phyloP scores from a whole-genome alignment of 2,113 vertebrate species.

The Hemiprocne comata region DNA sequence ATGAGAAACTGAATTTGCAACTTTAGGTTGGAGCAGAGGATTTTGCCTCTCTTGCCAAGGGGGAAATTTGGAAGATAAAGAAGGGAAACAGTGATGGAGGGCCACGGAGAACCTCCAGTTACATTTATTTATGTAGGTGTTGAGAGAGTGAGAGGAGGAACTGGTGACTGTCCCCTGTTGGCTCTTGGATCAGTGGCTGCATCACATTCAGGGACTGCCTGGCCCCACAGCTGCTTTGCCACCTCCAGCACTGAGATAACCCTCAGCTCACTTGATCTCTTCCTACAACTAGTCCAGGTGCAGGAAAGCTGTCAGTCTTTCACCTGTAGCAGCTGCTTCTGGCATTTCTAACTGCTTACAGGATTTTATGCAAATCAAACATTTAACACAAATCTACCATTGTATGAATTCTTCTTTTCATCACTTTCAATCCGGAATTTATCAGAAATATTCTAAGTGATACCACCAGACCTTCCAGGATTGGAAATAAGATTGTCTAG shows the following conservation, averaged over 20 bases:
- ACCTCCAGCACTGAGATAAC: background rate
- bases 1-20: background rate
- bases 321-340: background rate
- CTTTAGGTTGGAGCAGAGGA: background rate
- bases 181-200: background rate
- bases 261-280: background rate
- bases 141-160: background rate
- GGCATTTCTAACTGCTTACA: background rate
- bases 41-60: background rate
- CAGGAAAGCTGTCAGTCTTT: background rate
- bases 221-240: background rate
- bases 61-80: background rate
- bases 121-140: background rate
- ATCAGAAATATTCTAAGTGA: background rate
- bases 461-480: background rate
- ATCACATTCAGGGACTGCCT: background rate
- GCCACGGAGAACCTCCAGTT: background rate
- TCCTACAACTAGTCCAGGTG: background rate
- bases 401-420: background rate
- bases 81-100: background rate
- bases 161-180: background rate
- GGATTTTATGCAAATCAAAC: background rate
- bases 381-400: background rate
- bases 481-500: background rate
- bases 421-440: background rate